Conservation (phyloP, 1,140 invertebrate species). For the Heliconius hermathena region DNA sequence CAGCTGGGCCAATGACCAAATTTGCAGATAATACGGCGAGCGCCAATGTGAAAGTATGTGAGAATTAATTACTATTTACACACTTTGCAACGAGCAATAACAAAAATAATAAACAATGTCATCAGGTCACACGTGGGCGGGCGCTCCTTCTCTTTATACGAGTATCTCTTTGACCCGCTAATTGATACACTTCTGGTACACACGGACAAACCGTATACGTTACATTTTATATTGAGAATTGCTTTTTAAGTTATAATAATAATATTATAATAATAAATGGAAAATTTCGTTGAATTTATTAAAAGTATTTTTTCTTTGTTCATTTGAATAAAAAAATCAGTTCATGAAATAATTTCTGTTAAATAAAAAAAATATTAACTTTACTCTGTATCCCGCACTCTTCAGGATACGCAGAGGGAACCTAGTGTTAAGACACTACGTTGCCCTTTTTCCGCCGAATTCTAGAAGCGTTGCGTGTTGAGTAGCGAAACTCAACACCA, state of each 20-base stretch:
- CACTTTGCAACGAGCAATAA: slow-evolving; percentile 60
- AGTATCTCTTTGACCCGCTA: slow-evolving; percentile 49
- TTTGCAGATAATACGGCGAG: slow-evolving; percentile 45
- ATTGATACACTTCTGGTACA: slow-evolving; percentile 16
- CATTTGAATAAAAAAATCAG: background rate
- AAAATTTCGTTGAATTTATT: background rate
- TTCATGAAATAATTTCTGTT: too few relatives aligned
- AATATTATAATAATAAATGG: background rate
- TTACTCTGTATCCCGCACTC: too few relatives aligned
- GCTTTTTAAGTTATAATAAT: background rate
- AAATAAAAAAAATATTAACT: too few relatives aligned
- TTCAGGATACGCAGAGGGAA: too few relatives aligned
- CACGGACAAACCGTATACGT: background rate
- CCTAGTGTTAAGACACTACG: too few relatives aligned
- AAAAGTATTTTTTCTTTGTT: background rate
- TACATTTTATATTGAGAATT: background rate
- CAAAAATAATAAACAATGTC: slow-evolving; percentile 76
- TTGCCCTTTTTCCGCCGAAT: too few relatives aligned
- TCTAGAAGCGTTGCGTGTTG: too few relatives aligned
- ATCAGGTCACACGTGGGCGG: slow-evolving; percentile 63
- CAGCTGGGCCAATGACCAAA: slow-evolving; percentile 58
- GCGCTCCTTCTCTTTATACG: slow-evolving; percentile 37
- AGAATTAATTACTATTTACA: slow-evolving; percentile 73
- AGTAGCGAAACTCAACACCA: too few relatives aligned
- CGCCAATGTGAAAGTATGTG: slow-evolving; percentile 68